Evolutionary conservation across 2,888 invertebrate species (phyloP).

Genomic region (Candidula unifasciata): DNA sequence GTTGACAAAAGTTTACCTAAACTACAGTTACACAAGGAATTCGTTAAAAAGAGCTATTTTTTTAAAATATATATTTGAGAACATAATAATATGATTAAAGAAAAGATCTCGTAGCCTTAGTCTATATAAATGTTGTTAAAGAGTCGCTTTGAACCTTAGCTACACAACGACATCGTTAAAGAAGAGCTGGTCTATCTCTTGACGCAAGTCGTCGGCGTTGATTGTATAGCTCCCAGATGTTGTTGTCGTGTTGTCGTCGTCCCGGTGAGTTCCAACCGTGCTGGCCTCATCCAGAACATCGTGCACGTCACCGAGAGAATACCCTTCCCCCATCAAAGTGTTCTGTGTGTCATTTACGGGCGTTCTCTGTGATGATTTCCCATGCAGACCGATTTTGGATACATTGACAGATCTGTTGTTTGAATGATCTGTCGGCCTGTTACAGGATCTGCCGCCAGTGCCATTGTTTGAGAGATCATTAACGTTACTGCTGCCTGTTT

Average conservation of each 20-base stretch:
- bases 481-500: not conserved
- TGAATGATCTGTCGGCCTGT: not conserved
- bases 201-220: constrained; percentile 74
- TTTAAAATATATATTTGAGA: no score
- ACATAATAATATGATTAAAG: no score
- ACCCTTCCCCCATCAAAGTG: constrained; percentile 51
- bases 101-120: no score
- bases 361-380: not conserved
- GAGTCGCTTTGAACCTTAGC: no score
- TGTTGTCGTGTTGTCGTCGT: constrained; percentile 67
- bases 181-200: constrained; percentile 75
- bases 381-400: not conserved
- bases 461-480: not conserved
- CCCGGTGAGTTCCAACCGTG: constrained; percentile 50
- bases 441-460: not conserved
- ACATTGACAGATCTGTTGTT: not conserved
- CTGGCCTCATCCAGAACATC: constrained; percentile 55
- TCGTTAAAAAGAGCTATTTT: no score
- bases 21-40: no score
- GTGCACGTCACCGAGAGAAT: constrained; percentile 69
- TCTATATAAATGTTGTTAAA: no score
- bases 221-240: constrained; percentile 76
- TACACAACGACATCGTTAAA: constrained; percentile 72
- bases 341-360: constrained; percentile 31
- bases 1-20: no score